These are phyloP conservation scores for Phocides pigmalion DNA, from an alignment of 1,140 invertebrate genomes.

Conservation along the genomic window DNA sequence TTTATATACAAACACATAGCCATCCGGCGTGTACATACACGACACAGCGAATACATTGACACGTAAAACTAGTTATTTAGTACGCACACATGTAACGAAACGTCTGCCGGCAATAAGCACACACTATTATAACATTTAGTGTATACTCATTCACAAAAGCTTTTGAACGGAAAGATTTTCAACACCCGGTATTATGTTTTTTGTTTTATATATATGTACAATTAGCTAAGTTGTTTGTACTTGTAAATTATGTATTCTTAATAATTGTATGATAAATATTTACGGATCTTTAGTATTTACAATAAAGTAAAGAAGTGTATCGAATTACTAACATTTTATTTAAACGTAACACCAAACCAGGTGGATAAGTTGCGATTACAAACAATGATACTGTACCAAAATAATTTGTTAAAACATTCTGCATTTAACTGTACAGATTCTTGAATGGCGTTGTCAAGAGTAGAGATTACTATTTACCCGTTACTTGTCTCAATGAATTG, in stretches of 20 bases:
- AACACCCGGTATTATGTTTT: not conserved
- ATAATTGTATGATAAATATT: too few species aligned
- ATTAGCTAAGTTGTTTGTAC: too few species aligned
- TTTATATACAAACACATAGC: constrained; percentile 15
- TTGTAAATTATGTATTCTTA: too few species aligned
- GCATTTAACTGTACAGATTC: constrained; percentile 51
- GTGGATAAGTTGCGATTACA: not conserved
- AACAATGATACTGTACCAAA: not conserved
- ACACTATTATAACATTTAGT: constrained; percentile 42
- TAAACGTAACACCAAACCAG: not conserved
- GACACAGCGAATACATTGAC: constrained; percentile 49
- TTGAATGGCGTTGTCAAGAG: constrained; percentile 73
- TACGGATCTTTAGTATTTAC: too few species aligned
- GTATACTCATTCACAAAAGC: constrained; percentile 45
- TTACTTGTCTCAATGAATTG: constrained; percentile 80
- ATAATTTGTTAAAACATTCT: not conserved
- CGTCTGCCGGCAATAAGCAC: constrained; percentile 52
- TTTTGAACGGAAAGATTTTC: not conserved
- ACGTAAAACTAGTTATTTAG: constrained; percentile 67
- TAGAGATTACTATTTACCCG: constrained; percentile 77
- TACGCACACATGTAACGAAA: constrained; percentile 51
- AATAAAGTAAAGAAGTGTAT: too few species aligned
- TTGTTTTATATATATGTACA: too few species aligned
- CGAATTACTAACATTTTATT: too few species aligned
- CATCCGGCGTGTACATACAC: constrained; percentile 9